Conservation (phyloP, 37 sponge, comb jelly and placozoan genomes). For the Cliona cf. orientalis region DNA sequence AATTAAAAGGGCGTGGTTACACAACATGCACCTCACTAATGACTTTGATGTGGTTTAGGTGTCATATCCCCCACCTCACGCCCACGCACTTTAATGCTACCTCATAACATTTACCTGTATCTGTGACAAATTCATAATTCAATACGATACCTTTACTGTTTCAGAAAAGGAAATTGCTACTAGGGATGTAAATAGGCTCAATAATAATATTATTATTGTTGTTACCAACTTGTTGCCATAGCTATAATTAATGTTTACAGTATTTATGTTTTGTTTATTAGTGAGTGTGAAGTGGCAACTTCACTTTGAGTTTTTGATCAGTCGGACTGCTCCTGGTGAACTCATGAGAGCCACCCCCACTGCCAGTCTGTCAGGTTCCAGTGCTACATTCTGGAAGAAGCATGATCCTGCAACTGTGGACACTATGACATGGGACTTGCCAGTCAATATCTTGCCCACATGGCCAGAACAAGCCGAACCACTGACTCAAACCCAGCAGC, state of each 20-base stretch:
- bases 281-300: constrained; percentile 73
- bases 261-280: not conserved
- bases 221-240: not conserved
- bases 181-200: too few relatives aligned
- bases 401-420: constrained; percentile 12
- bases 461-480: constrained; percentile 53
- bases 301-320: constrained; percentile 77
- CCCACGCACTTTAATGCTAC: too few relatives aligned
- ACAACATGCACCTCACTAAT: too few relatives aligned
- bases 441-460: constrained; percentile 68
- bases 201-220: not conserved
- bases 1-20: too few relatives aligned
- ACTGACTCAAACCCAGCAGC: not conserved
- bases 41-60: too few relatives aligned
- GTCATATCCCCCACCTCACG: too few relatives aligned
- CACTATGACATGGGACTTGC: constrained; percentile 64
- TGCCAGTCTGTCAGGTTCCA: constrained; percentile 13
- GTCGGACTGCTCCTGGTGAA: not conserved
- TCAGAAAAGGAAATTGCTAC: too few relatives aligned
- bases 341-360: constrained; percentile 2
- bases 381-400: constrained; percentile 33
- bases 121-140: too few relatives aligned
- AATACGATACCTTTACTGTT: too few relatives aligned
- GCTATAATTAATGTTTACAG: not conserved
- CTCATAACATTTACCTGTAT: too few relatives aligned